Percentiles rank a stretch among this genome's conserved stretches.
phyloP scores from a whole-genome alignment of 37 sponge, comb jelly and placozoan genomes.

The Diacarnus erythraeanus region DNA sequence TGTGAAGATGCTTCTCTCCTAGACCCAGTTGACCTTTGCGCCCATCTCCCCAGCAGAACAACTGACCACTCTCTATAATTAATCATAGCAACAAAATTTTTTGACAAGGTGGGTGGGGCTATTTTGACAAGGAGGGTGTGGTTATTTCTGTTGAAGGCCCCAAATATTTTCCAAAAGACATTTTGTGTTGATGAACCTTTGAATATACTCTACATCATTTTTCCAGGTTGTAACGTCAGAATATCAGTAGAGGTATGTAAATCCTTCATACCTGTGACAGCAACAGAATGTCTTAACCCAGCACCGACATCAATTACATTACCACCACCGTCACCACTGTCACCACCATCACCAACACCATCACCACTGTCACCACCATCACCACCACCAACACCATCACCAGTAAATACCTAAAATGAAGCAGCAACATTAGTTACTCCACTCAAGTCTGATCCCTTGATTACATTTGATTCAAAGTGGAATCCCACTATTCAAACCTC shows the following conservation, averaged over 20 bases:
- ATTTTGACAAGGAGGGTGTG: neutral
- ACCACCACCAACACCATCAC: no score
- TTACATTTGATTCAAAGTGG: no score
- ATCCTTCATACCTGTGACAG: conserved; percentile 68
- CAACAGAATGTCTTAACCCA: conserved; percentile 76
- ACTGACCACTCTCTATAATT: conserved; percentile 34
- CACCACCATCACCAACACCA: no score
- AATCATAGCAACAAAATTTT: neutral
- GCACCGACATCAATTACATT: conserved; percentile 40
- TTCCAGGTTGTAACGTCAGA: no score
- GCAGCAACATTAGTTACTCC: no score
- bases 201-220: no score
- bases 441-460: neutral
- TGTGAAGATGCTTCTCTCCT: neutral
- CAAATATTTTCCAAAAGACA: no score
- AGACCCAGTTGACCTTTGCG: conserved; percentile 66
- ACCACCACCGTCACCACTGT: neutral
- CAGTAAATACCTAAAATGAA: no score
- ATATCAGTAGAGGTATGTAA: no score
- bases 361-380: no score
- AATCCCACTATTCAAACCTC: no score
- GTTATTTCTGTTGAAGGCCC: neutral
- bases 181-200: no score
- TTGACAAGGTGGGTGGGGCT: neutral
- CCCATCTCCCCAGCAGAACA: conserved; percentile 58